Evolutionary conservation across 2,797 vertebrate genomes (phyloP), one percentile per base, ranked within the genome.

Genomic region (Onychomys leucogaster): DNA sequence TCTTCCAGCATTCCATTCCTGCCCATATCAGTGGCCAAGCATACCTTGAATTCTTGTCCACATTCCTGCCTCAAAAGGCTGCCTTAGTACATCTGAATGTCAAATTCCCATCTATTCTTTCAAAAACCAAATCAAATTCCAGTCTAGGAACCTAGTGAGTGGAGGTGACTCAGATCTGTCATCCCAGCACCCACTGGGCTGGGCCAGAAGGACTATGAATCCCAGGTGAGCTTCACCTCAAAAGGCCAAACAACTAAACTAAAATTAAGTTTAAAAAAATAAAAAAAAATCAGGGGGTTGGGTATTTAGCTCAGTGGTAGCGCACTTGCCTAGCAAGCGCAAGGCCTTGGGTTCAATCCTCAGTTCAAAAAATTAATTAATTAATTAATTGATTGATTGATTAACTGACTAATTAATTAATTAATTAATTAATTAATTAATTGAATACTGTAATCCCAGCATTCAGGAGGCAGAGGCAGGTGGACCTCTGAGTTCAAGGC

Each of bases 81-180:
- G 89, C 84, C 85, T 61, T 2, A 46, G 14, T 13, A 27, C 5
- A 59, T 6, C 29, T 32, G 21, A 69, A 82, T 65, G 78, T 46
- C 86, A 71, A 65, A 96, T 37, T 46, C 19, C 59, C 17, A 57
- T 16, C 34, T 49, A 82, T 83, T 87, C 80, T 84, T 94, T 93
- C 67, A 87, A 67, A 92, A 49, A 3, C 59, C 34, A 59, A 25
- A 87, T 61, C 81, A 67, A 57, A 59, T 41, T 57, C 69, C 52
- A 43, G 4, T 73, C 10, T 41, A 55, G 16, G 49, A 52, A 3
- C 23, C 46, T 69, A 34, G n/a, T 5, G 6, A 34, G 6, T 27
- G 52, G 69, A 0, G 49, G 8, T 88, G 21, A 63, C 41, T 34
- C 29, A 19, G 4, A 46, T 12, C 32, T 76, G 2, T 59, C 52